A percentile compares a stretch with the other conserved stretches of the same genome.
Evolutionary conservation across 2,888 invertebrate genomes (phyloP).

Genomic region (Apoda limacodes): DNA sequence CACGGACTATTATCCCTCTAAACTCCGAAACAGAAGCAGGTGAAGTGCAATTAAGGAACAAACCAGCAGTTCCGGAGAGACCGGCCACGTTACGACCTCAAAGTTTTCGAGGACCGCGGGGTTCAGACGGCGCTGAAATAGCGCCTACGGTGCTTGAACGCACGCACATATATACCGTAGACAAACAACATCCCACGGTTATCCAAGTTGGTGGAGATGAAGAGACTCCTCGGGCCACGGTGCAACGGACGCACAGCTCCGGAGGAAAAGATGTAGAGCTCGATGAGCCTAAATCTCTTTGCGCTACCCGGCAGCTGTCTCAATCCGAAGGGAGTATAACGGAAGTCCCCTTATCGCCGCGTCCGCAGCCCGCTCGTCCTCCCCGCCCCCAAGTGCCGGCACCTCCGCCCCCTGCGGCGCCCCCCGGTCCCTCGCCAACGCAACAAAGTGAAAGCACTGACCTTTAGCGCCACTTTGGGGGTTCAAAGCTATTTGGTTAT

Average conservation of each 20-base stretch:
- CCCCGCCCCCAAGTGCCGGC: conserved; percentile 44
- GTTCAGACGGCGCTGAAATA: conserved; percentile 37
- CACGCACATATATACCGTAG: conserved; percentile 78
- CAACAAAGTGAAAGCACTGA: conserved; percentile 36
- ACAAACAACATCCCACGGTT: conserved; percentile 80
- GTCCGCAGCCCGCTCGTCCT: conserved; percentile 30
- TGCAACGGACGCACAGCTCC: conserved; percentile 60
- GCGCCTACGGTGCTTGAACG: conserved; percentile 68
- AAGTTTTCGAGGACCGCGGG: conserved; percentile 55
- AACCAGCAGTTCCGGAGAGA: conserved; percentile 86
- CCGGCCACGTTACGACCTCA: conserved; percentile 76
- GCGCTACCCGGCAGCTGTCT: conserved; percentile 57
- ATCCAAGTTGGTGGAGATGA: conserved; percentile 66
- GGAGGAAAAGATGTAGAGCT: conserved; percentile 54
- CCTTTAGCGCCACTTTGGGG: conserved; percentile 31
- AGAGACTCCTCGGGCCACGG: conserved; percentile 39
- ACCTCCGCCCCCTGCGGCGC: conserved; percentile 39
- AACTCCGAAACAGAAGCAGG: conserved; percentile 30
- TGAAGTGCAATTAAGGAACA: conserved; percentile 71
- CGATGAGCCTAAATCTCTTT: conserved; percentile 44
- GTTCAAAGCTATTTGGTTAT: background rate
- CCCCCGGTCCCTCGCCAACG: conserved; percentile 24
- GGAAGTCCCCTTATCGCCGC: conserved; percentile 52
- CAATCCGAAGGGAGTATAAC: conserved; percentile 74
- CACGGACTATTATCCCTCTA: conserved; percentile 44